These are phyloP conservation scores for Sinhomidia bicolor DNA, from an alignment of 2,888 invertebrate genomes.

Conservation along the genomic window DNA sequence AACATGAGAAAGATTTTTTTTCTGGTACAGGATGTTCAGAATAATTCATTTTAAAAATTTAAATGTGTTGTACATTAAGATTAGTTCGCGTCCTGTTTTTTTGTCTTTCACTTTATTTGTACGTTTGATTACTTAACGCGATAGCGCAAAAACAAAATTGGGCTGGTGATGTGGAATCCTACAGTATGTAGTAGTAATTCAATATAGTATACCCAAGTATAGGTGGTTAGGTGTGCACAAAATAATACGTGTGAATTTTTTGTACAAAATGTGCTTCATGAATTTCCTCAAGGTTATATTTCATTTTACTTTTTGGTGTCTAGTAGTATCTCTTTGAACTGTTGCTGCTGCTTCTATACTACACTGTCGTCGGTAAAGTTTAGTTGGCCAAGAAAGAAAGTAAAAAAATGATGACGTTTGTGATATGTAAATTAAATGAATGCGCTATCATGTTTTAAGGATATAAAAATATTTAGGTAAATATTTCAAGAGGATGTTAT, in stretches of 20 bases:
- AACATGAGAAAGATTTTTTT: neutral
- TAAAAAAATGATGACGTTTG: too few species aligned
- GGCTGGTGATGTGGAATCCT: constrained; percentile 21
- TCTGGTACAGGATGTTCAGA: constrained; percentile 26
- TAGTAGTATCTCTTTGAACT: too few species aligned
- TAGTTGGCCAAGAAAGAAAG: constrained; percentile 3
- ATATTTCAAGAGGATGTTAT: neutral
- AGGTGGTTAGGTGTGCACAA: neutral
- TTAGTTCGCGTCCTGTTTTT: neutral
- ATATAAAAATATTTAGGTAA: neutral
- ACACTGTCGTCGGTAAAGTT: too few species aligned
- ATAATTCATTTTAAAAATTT: constrained; percentile 10
- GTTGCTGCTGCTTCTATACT: neutral
- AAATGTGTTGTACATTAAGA: neutral
- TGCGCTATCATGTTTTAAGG: neutral
- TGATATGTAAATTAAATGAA: too few species aligned
- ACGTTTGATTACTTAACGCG: neutral
- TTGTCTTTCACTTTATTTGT: neutral
- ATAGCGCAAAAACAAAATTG: neutral
- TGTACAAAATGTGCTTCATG: neutral
- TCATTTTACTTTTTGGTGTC: neutral
- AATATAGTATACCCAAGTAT: too few species aligned
- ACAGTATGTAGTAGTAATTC: too few species aligned
- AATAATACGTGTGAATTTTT: constrained; percentile 9
- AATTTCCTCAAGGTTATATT: constrained; percentile 4